Evolutionary conservation across 2,888 invertebrate genomes (phyloP).

Genomic region (Theristus sp.): DNA sequence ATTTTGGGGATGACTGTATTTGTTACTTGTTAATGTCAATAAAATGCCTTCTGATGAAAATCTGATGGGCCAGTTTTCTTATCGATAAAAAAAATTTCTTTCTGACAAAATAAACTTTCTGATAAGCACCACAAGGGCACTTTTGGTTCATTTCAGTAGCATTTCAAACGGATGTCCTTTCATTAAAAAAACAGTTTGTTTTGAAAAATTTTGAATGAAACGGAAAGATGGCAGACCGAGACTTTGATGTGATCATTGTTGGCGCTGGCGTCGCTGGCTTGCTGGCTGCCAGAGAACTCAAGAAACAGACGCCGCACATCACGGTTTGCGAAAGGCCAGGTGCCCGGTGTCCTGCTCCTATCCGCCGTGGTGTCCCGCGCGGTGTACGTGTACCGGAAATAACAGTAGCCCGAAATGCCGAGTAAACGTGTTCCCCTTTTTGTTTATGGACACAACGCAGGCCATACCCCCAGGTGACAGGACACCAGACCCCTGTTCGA

Average conservation of each 20-base stretch:
- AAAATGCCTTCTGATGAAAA: neutral
- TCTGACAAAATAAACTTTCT: neutral
- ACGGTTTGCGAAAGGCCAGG: no score
- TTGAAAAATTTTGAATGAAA: neutral
- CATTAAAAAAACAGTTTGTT: neutral
- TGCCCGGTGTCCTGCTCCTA: no score
- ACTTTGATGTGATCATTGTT: constrained; percentile 21
- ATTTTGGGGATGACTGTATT: no score
- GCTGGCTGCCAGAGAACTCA: constrained; percentile 14
- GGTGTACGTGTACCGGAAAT: no score
- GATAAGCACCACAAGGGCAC: neutral
- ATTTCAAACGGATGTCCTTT: neutral
- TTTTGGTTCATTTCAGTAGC: neutral
- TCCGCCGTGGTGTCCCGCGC: no score
- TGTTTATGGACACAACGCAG: no score
- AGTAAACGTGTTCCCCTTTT: no score
- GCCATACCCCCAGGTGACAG: no score
- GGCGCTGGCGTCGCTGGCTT: constrained; percentile 22
- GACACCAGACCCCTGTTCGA: no score
- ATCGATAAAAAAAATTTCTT: neutral
- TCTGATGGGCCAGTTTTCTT: neutral
- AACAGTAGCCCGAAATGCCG: no score
- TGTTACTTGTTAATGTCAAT: no score
- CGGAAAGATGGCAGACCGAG: constrained; percentile 6
- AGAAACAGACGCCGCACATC: constrained; percentile 7